These are phyloP conservation scores for Drosophila barbarae DNA, from an alignment of 2,888 invertebrate genomes.

Conservation along the genomic window DNA sequence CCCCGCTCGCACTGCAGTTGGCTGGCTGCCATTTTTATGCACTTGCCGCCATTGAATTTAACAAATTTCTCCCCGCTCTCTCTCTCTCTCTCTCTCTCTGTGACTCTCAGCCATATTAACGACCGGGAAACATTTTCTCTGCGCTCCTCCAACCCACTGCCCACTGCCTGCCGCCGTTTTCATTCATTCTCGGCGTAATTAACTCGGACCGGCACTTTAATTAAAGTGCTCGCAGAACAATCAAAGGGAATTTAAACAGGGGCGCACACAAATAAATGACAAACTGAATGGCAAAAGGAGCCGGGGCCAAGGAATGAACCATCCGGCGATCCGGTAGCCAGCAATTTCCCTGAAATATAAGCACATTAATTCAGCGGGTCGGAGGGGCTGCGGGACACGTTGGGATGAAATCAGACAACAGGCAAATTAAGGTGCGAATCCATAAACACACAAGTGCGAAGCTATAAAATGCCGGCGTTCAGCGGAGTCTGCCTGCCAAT, in stretches of 20 bases:
- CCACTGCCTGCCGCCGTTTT: conserved; percentile 8
- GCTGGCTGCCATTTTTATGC: conserved; percentile 49
- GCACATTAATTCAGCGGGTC: conserved; percentile 74
- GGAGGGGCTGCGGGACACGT: neutral
- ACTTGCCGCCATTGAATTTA: conserved; percentile 60
- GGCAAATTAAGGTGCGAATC: conserved; percentile 74
- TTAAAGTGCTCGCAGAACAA: conserved; percentile 51
- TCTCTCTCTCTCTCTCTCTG: conserved; percentile 22
- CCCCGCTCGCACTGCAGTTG: conserved; percentile 54
- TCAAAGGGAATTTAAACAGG: conserved; percentile 55
- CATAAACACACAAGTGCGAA: conserved; percentile 75
- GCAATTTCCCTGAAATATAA: conserved; percentile 78
- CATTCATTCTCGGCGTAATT: conserved; percentile 42
- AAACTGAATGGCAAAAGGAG: conserved; percentile 48
- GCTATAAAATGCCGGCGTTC: conserved; percentile 64
- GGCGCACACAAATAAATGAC: conserved; percentile 34
- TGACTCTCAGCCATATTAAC: conserved; percentile 56
- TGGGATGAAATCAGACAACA: conserved; percentile 62
- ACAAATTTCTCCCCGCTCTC: conserved; percentile 53
- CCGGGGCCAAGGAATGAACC: conserved; percentile 29
- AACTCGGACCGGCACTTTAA: conserved; percentile 38
- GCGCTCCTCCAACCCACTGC: neutral
- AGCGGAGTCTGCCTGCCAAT: conserved; percentile 44
- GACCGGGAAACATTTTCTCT: conserved; percentile 46
- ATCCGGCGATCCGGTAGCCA: conserved; percentile 60